Evolutionary conservation across 2,113 vertebrate genomes (phyloP).

Genomic region (Blennius ocellaris): DNA sequence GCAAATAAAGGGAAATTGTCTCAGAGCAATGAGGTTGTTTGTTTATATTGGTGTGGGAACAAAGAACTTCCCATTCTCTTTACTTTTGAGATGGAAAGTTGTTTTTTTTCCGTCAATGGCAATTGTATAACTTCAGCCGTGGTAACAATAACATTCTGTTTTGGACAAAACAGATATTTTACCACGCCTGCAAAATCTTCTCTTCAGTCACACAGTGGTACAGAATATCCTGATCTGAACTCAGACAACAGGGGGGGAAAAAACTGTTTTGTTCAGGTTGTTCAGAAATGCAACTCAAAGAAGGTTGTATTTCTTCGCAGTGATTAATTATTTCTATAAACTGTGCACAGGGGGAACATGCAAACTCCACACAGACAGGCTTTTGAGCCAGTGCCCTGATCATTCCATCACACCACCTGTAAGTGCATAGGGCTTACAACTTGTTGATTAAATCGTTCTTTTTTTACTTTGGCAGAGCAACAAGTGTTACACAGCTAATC

Average conservation of each 20-base stretch:
- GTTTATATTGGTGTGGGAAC: not conserved
- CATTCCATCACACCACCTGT: not conserved
- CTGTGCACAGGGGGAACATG: no score
- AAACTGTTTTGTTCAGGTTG: not conserved
- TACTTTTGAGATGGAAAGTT: not conserved
- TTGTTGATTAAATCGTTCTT: not conserved
- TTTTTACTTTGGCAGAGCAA: not conserved
- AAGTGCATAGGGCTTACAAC: not conserved
- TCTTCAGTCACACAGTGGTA: no score
- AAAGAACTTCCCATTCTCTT: not conserved
- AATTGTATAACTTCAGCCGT: not conserved
- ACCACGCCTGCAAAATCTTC: no score
- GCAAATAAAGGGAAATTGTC: not conserved
- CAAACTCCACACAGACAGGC: not conserved
- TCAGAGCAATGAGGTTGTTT: not conserved
- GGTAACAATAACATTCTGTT: not conserved
- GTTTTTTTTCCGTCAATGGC: not conserved
- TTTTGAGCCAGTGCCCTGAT: not conserved
- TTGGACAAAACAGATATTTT: not conserved
- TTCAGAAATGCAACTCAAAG: not conserved
- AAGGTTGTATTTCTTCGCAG: not conserved
- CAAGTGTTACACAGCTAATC: conserved; percentile 22
- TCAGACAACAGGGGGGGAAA: not conserved
- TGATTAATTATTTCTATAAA: not conserved
- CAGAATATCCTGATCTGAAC: not conserved